phyloP scores from a whole-genome alignment of 2,888 invertebrate species.

The Acrocera orbiculus region DNA sequence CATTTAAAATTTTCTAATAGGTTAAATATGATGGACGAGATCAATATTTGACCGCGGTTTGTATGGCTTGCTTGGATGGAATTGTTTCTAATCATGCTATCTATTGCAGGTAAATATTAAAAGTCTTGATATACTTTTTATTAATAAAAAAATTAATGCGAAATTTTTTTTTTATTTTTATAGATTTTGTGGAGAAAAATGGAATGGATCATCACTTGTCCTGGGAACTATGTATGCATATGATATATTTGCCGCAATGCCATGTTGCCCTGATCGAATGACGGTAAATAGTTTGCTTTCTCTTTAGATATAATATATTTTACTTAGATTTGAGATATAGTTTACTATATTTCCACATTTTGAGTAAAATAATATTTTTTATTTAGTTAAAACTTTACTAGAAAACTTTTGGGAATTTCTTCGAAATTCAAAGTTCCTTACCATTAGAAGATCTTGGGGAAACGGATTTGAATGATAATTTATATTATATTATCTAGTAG shows the following conservation, averaged over 20 bases:
- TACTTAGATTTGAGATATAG: too few relatives aligned
- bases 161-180: constrained; percentile 1
- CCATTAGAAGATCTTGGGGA: too few relatives aligned
- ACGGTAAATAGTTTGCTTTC: constrained; percentile 49
- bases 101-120: constrained; percentile 42
- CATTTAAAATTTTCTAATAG: too few relatives aligned
- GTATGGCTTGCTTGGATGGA: constrained; percentile 85
- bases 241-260: constrained; percentile 94
- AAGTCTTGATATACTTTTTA: too few relatives aligned
- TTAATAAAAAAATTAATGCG: not conserved
- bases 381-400: too few relatives aligned
- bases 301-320: too few relatives aligned
- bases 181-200: constrained; percentile 61
- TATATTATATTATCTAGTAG: too few relatives aligned
- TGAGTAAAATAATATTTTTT: not conserved
- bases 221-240: constrained; percentile 97
- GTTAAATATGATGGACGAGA: constrained; percentile 80
- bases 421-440: too few relatives aligned
- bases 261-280: constrained; percentile 84
- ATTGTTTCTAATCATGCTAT: constrained; percentile 56
- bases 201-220: constrained; percentile 87
- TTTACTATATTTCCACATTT: not conserved
- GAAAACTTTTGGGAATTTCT: too few relatives aligned
- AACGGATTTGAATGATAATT: too few relatives aligned
- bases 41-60: constrained; percentile 82